phyloP scores from a whole-genome alignment of 2,113 vertebrate genomes.

The Scartelaos histophorus region DNA sequence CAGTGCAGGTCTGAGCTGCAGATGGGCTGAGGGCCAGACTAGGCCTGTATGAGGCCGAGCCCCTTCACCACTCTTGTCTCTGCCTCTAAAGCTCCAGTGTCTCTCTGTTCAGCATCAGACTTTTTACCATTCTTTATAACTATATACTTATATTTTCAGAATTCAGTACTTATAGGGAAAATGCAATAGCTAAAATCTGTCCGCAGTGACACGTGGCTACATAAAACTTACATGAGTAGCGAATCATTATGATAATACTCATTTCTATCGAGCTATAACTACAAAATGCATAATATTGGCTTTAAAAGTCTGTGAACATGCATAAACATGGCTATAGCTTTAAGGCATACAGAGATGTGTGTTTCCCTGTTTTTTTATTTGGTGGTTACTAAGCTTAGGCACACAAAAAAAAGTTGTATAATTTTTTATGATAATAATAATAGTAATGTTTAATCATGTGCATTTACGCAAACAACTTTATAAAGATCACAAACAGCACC shows the following conservation, averaged over 20 bases:
- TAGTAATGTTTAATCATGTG: too few species aligned
- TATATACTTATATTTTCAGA: conserved; percentile 9
- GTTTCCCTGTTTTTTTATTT: background rate
- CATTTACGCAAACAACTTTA: conserved; percentile 1
- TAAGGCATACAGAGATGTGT: background rate
- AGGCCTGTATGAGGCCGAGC: conserved; percentile 67
- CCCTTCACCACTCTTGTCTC: conserved; percentile 42
- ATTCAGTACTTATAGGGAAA: background rate
- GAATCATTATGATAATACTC: conserved; percentile 6
- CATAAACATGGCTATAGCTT: background rate
- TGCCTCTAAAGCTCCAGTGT: conserved; percentile 10
- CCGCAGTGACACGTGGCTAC: conserved; percentile 66
- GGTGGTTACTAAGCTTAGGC: background rate
- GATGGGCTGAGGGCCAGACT: conserved; percentile 71
- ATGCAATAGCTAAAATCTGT: conserved; percentile 46
- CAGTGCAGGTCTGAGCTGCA: conserved; percentile 56
- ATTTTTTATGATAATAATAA: conserved; percentile 14
- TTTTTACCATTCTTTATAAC: conserved; percentile 8
- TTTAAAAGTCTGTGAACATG: background rate
- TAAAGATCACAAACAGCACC: background rate
- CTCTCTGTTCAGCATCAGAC: conserved; percentile 18
- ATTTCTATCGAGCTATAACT: conserved; percentile 1
- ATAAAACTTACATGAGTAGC: conserved; percentile 23
- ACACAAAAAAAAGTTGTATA: too few species aligned
- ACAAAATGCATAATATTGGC: background rate